Base-by-base conservation (phyloP, 2,113 vertebrate species). In the Elephas maximus region DNA sequence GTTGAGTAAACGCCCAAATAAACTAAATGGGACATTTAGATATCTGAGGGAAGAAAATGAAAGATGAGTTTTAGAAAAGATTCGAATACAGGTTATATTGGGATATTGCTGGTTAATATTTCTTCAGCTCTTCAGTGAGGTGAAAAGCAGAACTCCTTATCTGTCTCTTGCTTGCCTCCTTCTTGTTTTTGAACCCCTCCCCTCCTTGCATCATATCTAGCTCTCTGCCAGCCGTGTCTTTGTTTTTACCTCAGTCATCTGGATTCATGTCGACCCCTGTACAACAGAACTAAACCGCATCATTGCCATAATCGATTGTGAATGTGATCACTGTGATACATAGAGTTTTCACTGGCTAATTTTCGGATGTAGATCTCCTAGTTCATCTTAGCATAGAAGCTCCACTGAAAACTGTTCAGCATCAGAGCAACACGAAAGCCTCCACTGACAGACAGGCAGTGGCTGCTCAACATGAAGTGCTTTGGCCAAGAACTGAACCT, bases 81-180 rank as follows among this genome's bases (percentile, higher is more conserved):
- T 69, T 41, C 12, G n/a, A 88, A 76, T n/a, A 88, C 15, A 41
- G 20, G 82, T 21, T 90, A 71, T 71, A 44, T 57, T 6, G 5
- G 28, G 17, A 73, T 1, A 24, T 15, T 53, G 26, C 1, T 37
- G 14, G 1, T 33, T 78, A 51, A 9, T 17, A 15, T 77, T 78
- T 88, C 26, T 37, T 53, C 5, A 44, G 1, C 62, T 90, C 6
- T 21, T 37, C 53, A 48, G 14, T 81, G 65, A 88, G 41, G 6
- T 12, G 9, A 8, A 84, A 45, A 26, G 11, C 4, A 71, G 18
- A 44, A 8, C 8, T 71, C 20, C 17, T 85, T 53, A 8, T 12
- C 5, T 10, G 8, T 51, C n/a, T 20, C 23, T n/a, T 6, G 6
- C 3, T 63, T 6, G 28, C 11, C 5, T 1, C 6, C 3, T 28